These are phyloP conservation scores for Agrotis ipsilon DNA, from an alignment of 2,888 invertebrate species.

Conservation along the genomic window DNA sequence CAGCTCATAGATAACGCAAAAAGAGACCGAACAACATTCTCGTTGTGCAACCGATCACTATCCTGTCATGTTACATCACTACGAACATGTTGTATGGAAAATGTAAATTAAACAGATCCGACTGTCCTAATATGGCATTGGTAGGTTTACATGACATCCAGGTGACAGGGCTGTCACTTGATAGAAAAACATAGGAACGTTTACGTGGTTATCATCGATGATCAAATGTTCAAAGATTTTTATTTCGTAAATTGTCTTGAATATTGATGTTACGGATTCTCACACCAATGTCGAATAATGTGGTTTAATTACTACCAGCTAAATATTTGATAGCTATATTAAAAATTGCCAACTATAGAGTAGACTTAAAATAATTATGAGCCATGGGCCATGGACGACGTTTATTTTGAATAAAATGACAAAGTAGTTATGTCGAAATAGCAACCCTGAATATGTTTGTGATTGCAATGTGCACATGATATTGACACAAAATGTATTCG, in stretches of 20 bases:
- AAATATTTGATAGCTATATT: background rate
- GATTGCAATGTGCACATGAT: constrained; percentile 53
- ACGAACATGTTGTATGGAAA: constrained; percentile 51
- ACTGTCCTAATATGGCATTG: constrained; percentile 68
- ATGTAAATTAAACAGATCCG: constrained; percentile 70
- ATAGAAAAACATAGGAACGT: background rate
- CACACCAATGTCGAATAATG: background rate
- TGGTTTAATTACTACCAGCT: background rate
- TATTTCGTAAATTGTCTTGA: background rate
- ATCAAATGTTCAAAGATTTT: background rate
- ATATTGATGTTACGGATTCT: background rate
- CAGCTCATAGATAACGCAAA: constrained; percentile 39
- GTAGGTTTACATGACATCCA: constrained; percentile 35
- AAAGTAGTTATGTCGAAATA: constrained; percentile 1
- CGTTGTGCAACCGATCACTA: constrained; percentile 60
- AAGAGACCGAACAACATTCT: constrained; percentile 47
- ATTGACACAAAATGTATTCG: constrained; percentile 72
- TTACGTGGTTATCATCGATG: background rate
- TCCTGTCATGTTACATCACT: constrained; percentile 66
- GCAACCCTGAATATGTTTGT: constrained; percentile 38
- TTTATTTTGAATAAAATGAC: background rate
- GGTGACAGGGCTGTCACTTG: constrained; percentile 28
- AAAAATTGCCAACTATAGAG: background rate
- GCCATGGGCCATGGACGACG: too few relatives aligned
- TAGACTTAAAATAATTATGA: background rate